A percentile compares a stretch with the other conserved stretches of the same genome.
phyloP scores from a whole-genome alignment of 2,113 vertebrate genomes.

The Pantherophis guttatus region DNA sequence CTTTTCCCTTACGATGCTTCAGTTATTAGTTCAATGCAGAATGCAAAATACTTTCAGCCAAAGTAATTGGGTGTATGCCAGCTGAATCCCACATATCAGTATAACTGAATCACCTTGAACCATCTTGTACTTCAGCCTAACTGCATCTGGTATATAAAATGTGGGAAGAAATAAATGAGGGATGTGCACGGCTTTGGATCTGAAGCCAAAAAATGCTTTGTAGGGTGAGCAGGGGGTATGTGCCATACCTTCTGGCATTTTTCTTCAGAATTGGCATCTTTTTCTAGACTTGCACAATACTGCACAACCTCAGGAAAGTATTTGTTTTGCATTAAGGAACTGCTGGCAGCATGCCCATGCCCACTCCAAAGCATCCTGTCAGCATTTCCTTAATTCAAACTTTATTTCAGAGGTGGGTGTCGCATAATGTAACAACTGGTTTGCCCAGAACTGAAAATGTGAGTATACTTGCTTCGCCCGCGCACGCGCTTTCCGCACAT shows the following conservation, averaged over 20 bases:
- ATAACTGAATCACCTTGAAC: constrained; percentile 6
- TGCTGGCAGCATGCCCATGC: background rate
- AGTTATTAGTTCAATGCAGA: constrained; percentile 10
- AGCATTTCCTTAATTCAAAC: background rate
- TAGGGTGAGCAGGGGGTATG: background rate
- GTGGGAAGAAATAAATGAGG: background rate
- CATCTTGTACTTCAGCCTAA: background rate
- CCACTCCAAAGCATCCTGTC: background rate
- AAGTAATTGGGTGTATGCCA: constrained; percentile 1
- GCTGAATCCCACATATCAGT: background rate
- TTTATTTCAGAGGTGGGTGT: background rate
- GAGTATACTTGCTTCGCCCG: too few species aligned
- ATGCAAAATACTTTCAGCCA: constrained; percentile 20
- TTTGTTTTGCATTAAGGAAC: background rate
- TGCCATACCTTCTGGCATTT: background rate
- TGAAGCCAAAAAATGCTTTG: background rate
- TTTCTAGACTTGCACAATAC: background rate
- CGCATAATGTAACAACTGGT: too few species aligned
- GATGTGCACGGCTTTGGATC: background rate
- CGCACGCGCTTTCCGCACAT: too few species aligned
- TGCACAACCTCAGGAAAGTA: background rate
- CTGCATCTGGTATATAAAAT: background rate
- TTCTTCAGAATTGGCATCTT: background rate
- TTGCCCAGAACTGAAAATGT: too few species aligned
- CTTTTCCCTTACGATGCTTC: background rate